A percentile compares a stretch with the other conserved stretches of the same genome.
These are phyloP conservation scores for Vanessa tameamea DNA, from an alignment of 1,140 invertebrate species.

Conservation along the genomic window DNA sequence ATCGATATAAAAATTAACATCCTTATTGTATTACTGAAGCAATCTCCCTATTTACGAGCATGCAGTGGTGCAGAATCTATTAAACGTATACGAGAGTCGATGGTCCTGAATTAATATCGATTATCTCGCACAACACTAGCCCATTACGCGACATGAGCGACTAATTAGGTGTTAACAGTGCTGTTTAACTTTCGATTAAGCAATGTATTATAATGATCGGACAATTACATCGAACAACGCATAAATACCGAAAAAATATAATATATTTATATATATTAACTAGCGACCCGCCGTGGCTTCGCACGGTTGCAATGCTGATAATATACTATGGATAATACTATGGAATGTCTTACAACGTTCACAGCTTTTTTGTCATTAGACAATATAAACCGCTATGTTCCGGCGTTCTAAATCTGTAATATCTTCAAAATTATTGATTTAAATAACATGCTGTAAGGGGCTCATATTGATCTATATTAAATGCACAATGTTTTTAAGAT, in stretches of 20 bases:
- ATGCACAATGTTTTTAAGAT: no score
- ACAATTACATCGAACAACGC: neutral
- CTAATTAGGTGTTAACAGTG: slow-evolving; percentile 25
- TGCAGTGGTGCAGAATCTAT: slow-evolving; percentile 54
- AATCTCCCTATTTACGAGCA: slow-evolving; percentile 63
- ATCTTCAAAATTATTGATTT: no score
- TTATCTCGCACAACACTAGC: slow-evolving; percentile 36
- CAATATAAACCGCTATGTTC: no score
- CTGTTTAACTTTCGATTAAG: slow-evolving; percentile 5
- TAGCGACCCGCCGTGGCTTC: no score
- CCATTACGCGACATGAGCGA: slow-evolving; percentile 13
- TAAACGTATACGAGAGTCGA: slow-evolving; percentile 35
- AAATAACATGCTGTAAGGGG: no score
- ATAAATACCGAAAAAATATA: neutral
- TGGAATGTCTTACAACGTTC: no score
- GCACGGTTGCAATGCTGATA: no score
- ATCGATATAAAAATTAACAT: slow-evolving; percentile 27
- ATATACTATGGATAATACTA: no score
- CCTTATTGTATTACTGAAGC: slow-evolving; percentile 48
- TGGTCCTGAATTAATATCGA: slow-evolving; percentile 41
- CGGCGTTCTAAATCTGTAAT: no score
- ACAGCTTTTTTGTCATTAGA: no score
- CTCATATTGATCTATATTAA: no score
- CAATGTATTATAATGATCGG: neutral
- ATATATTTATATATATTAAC: no score